Evolutionary conservation across 2,113 vertebrate species (phyloP), one percentile per base, ranked within the genome.

Genomic region (Pelodiscus sinensis): DNA sequence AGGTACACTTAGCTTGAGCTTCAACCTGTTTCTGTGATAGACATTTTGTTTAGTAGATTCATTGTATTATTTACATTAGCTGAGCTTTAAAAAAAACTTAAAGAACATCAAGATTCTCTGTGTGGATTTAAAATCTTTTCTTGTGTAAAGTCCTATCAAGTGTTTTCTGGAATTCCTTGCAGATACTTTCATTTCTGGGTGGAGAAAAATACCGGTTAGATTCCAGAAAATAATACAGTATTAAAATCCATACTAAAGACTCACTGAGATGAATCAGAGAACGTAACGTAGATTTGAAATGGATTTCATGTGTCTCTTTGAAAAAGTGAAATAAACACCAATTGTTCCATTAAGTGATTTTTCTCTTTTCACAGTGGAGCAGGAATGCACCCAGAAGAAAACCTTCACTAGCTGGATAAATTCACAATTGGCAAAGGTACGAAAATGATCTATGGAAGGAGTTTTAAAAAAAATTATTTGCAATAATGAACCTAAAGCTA

Each of bases 391-490:
- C 5, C 99, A 99, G 98, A 99, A 99, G 97, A 99, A 98, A 95
- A 99, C 99, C 9, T 99, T 99, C 94, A 99, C 99, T 80, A 99
- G 98, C 96, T 99, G 99, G 99, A 98, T 99, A 96, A 99, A 99
- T 92, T 99, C 98, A 81, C 97, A 99, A 96, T 87, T 99, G 95
- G 98, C 98, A 88, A 99, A 99, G 99, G 99, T 99, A 94, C 98
- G 97, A 81, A 44, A 0, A 29, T 1, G 6, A 54, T 62, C 91
- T 79, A 77, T 81, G 35, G 60, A 50, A 50, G 62, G 51, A 44
- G 44, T 44, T 44, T 44, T 44, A 6, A 44, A 44, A 44, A 44
- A 44, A 44, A 44, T 44, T 44, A 44, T 44, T 71, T 35, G 65
- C 16, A 71, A 71, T 71, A 35, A 71, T 6, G 27, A 65, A 29